phyloP scores from a whole-genome alignment of 92 coral and sea anemone genomes.

The Umimayanthus kanabou region DNA sequence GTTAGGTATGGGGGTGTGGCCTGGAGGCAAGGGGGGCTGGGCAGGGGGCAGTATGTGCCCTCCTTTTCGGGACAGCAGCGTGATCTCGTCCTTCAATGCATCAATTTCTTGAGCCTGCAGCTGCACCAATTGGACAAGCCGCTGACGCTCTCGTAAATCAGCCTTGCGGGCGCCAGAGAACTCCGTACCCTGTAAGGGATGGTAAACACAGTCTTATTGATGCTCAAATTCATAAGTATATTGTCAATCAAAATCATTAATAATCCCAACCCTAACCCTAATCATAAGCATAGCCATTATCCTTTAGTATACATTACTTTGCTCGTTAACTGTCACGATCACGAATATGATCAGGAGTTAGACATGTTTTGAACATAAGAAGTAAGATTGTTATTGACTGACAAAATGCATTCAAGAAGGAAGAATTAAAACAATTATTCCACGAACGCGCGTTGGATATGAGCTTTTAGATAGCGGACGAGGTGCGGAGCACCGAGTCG shows the following conservation, averaged over 20 bases:
- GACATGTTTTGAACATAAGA: neutral
- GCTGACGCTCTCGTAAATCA: conserved; percentile 93
- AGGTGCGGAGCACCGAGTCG: too few species aligned
- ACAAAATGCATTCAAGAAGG: too few species aligned
- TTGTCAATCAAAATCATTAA: too few species aligned
- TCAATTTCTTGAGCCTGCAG: conserved; percentile 99
- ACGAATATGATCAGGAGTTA: neutral
- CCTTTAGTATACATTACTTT: too few species aligned
- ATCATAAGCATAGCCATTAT: too few species aligned
- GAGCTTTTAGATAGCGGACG: too few species aligned
- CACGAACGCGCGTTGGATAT: too few species aligned
- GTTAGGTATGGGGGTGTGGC: conserved; percentile 97
- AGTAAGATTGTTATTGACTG: neutral
- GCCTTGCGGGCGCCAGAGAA: conserved; percentile 96
- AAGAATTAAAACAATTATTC: too few species aligned
- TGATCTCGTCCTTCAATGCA: conserved; percentile 98
- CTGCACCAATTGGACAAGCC: conserved; percentile 94
- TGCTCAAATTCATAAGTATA: neutral
- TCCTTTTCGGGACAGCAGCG: conserved; percentile 94
- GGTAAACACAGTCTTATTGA: neutral
- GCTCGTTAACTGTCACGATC: too few species aligned
- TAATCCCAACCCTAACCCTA: too few species aligned
- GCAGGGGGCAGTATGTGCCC: conserved; percentile 99
- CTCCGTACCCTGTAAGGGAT: conserved; percentile 84
- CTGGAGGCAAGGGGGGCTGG: conserved; percentile 98